A percentile compares a stretch with the other conserved stretches of the same genome.
phyloP scores from a whole-genome alignment of 64 coral and sea anemone genomes.

The Montipora capricornis region DNA sequence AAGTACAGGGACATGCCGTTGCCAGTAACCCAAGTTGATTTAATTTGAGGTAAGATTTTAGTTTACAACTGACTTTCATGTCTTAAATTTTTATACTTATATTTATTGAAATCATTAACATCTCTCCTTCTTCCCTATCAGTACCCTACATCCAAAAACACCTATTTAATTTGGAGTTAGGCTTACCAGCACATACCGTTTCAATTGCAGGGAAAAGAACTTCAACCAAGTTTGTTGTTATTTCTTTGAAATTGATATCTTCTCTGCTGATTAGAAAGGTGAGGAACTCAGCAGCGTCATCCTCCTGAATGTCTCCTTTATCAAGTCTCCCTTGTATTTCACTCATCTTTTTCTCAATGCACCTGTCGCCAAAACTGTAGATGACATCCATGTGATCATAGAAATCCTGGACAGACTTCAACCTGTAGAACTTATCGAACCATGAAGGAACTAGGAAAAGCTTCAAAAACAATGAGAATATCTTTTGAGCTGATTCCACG shows the following conservation, averaged over 20 bases:
- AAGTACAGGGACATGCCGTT: no score
- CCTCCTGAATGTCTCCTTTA: conserved; percentile 20
- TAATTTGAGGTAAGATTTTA: no score
- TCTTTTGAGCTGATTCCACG: conserved; percentile 41
- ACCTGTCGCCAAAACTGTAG: conserved; percentile 70
- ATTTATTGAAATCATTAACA: no score
- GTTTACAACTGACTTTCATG: no score
- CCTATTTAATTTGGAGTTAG: no score
- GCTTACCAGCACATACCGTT: conserved; percentile 41
- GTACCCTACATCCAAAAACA: no score
- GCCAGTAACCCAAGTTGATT: no score
- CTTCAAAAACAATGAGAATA: neutral
- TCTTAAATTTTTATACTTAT: no score
- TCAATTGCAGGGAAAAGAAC: conserved; percentile 74
- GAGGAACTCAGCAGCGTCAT: conserved; percentile 60
- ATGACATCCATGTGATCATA: conserved; percentile 73
- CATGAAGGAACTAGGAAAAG: conserved; percentile 48
- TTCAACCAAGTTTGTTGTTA: conserved; percentile 72
- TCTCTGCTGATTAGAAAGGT: conserved; percentile 73
- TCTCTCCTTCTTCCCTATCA: no score
- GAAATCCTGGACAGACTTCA: neutral
- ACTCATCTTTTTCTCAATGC: conserved; percentile 50
- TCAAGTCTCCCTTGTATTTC: conserved; percentile 50
- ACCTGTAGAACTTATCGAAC: conserved; percentile 68
- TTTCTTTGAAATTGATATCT: conserved; percentile 57